Base-by-base conservation (phyloP, 2,888 invertebrate species). In the Argyra leucocephala region DNA sequence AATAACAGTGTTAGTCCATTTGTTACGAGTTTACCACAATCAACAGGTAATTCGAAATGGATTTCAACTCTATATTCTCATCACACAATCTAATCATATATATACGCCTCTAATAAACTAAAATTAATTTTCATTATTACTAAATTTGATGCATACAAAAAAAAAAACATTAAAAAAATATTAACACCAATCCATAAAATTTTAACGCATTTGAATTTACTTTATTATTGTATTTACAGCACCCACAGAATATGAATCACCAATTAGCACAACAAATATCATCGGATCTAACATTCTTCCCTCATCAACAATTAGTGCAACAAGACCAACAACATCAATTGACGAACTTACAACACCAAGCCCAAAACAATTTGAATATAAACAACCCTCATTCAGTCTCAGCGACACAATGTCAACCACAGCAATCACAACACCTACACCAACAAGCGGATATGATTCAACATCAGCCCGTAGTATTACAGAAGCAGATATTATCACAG, bases 201-300 rank as follows among this genome's bases (percentile, higher is more conserved):
- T 26, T 26, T 26, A 37, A 9, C 3, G 7, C 15, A 15, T 37
- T 37, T 18, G 7, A 31, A 31, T 31, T 31, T n/a, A 31, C 7
- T 31, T 60, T 58, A 59, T 9, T 23, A 57, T 12, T 61, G 64
- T 21, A 37, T 21, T 62, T 63, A 22, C 67, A 79, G 78, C 79
- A 76, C 73, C 76, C 72, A 73, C 74, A 74, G 79, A 79, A 71
- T 79, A 77, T 75, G 76, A 76, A 74, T 75, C 76, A 73, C 72
- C 78, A 74, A 76, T 75, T 73, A 77, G 74, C 75, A 72, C 79
- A 71, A 67, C 72, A 59, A 60, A 65, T n/a, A n/a, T n/a, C 22
- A 65, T 48, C 63, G 64, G 65, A 63, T 21, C 57, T 65, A 24
- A 1, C 62, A 69, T 66, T 61, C 67, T 62, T 67, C 68, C 72